Percentiles rank a stretch among this genome's conserved stretches.
Evolutionary conservation across 2,888 invertebrate genomes (phyloP).

Genomic region (Tetramorium bicarinatum): DNA sequence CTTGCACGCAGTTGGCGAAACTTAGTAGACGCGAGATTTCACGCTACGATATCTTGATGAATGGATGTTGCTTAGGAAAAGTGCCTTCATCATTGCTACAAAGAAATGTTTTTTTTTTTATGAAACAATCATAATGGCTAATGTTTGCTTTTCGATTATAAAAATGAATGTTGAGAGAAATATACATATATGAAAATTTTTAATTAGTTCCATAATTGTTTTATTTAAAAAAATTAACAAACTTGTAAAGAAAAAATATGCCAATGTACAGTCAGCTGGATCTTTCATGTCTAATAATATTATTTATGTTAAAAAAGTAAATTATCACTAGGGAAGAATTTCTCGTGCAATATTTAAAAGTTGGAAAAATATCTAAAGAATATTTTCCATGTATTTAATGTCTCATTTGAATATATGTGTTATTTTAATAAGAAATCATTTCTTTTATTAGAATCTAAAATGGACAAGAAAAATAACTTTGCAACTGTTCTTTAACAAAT

Average conservation of each 20-base stretch:
- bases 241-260: too few relatives aligned
- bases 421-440: slow-evolving; percentile 38
- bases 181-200: too few relatives aligned
- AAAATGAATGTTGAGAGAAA: not conserved
- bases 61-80: slow-evolving; percentile 21
- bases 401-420: slow-evolving; percentile 35
- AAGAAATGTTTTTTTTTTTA: not conserved
- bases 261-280: too few relatives aligned
- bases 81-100: not conserved
- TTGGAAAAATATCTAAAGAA: not conserved
- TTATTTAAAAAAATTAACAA: too few relatives aligned
- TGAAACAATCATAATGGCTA: slow-evolving; percentile 41
- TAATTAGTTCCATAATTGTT: too few relatives aligned
- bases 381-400: not conserved
- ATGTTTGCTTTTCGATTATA: not conserved
- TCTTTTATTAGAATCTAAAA: not conserved
- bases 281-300: too few relatives aligned
- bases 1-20: not conserved
- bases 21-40: not conserved
- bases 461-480: not conserved
- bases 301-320: not conserved
- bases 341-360: not conserved
- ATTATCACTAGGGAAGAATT: not conserved
- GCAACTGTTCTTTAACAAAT: not conserved
- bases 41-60: not conserved